Conservation (phyloP, 2,113 vertebrate species). For the Antechinus stuartii region DNA sequence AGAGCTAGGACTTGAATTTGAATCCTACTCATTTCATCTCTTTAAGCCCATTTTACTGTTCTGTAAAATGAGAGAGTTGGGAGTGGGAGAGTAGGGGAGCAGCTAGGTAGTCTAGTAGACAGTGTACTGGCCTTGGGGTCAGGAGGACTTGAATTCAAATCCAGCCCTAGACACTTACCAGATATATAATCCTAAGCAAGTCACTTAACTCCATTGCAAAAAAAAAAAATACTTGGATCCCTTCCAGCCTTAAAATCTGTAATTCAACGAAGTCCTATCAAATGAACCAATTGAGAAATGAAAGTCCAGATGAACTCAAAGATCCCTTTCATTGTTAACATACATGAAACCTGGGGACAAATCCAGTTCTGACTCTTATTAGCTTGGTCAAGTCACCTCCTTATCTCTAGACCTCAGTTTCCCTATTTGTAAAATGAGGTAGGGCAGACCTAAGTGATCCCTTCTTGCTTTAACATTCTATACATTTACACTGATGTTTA, state of each 20-base stretch:
- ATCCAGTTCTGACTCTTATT: background rate
- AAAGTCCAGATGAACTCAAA: background rate
- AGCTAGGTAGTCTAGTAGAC: background rate
- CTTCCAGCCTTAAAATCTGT: background rate
- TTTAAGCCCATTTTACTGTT: background rate
- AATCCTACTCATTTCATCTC: background rate
- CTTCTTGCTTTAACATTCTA: background rate
- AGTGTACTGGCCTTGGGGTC: background rate
- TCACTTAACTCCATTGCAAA: background rate
- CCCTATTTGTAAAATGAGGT: background rate
- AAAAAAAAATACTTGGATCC: background rate
- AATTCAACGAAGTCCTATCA: background rate
- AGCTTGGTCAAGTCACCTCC: background rate
- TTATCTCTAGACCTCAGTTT: background rate
- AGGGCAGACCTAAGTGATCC: background rate
- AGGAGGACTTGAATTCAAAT: background rate
- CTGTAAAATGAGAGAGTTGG: background rate
- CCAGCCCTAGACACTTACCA: background rate
- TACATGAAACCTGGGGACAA: background rate
- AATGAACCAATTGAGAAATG: background rate
- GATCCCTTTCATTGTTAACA: background rate
- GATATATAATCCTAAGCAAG: background rate
- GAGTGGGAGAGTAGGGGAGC: too few species aligned
- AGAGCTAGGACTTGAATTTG: background rate
- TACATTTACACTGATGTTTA: background rate